Evolutionary conservation across 2,113 vertebrate species (phyloP).

Genomic region (Anseranas semipalmata): DNA sequence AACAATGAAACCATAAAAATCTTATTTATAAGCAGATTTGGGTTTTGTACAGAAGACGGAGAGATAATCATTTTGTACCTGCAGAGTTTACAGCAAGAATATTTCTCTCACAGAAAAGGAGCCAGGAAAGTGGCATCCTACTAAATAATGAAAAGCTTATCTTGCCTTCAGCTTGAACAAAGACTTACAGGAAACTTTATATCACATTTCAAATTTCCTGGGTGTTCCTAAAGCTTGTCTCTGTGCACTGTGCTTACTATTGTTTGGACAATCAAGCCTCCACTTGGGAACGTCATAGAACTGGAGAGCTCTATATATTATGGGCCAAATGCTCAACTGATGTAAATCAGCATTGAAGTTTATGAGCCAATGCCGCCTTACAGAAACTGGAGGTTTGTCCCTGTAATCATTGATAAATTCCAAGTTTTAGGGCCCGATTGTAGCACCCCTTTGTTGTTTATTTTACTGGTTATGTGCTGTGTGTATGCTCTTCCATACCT

Average conservation of each 20-base stretch:
- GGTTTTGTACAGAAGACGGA: neutral
- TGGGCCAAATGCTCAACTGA: neutral
- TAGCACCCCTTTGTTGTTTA: neutral
- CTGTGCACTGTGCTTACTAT: neutral
- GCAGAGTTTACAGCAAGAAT: constrained; percentile 26
- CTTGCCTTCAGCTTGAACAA: constrained; percentile 52
- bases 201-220: constrained; percentile 35
- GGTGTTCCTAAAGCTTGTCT: neutral
- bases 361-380: neutral
- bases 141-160: constrained; percentile 62
- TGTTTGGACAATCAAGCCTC: neutral
- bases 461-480: neutral
- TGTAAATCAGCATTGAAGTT: neutral
- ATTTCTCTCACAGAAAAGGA: constrained; percentile 29
- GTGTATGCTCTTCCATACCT: neutral
- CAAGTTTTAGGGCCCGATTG: neutral
- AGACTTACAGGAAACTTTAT: constrained; percentile 48
- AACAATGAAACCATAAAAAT: neutral
- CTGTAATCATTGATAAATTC: neutral
- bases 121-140: constrained; percentile 41
- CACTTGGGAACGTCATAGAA: neutral
- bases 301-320: neutral
- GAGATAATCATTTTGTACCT: neutral
- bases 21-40: constrained; percentile 7
- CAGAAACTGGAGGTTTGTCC: neutral